Evolutionary conservation across 2,113 vertebrate genomes (phyloP).

Genomic region (Pungitius pungitius): DNA sequence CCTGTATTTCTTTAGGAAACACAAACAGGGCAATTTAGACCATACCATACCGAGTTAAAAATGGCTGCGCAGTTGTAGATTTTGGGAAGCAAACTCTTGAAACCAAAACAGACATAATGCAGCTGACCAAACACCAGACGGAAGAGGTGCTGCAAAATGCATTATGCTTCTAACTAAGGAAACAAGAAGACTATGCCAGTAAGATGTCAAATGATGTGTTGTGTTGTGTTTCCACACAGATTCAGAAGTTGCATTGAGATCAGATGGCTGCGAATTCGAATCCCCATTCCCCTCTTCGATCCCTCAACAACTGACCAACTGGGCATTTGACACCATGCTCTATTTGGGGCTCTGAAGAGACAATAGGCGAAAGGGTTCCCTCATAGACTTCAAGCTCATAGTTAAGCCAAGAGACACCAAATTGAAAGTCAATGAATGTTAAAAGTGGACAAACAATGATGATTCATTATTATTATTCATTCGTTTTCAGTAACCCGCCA

Average conservation of each 20-base stretch:
- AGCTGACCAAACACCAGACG: slow-evolving; percentile 34
- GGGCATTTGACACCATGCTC: slow-evolving; percentile 26
- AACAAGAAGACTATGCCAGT: slow-evolving; percentile 14
- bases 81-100: slow-evolving; percentile 31
- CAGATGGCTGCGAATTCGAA: slow-evolving; percentile 6
- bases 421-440: background rate
- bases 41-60: slow-evolving; percentile 36
- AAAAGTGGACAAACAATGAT: background rate
- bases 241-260: slow-evolving; percentile 12
- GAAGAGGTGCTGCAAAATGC: background rate
- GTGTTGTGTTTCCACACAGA: background rate
- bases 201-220: background rate
- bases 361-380: slow-evolving; percentile 9
- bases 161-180: background rate
- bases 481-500: background rate
- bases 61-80: slow-evolving; percentile 35
- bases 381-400: background rate
- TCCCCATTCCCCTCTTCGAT: slow-evolving; percentile 27
- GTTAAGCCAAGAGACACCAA: background rate
- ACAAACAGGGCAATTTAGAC: slow-evolving; percentile 18
- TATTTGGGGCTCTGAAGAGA: slow-evolving; percentile 5
- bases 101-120: slow-evolving; percentile 40
- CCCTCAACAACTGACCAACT: slow-evolving; percentile 43
- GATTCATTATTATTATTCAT: background rate
- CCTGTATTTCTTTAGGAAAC: slow-evolving; percentile 31